These are phyloP conservation scores for Morpho deidamia DNA, from an alignment of 2,888 invertebrate species.

Conservation along the genomic window DNA sequence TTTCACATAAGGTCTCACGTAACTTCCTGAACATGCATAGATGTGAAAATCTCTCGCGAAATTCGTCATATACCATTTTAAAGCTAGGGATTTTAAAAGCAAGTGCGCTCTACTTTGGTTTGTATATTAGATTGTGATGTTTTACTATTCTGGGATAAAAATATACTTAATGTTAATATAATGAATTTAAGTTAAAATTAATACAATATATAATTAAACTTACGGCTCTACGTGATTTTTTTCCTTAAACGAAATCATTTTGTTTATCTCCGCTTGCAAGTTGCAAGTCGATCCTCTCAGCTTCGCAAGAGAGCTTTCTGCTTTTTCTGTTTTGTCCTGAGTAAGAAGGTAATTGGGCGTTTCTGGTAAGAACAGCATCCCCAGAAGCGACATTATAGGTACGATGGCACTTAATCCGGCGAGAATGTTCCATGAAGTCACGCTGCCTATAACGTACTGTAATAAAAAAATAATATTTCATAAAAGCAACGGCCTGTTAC, in stretches of 20 bases:
- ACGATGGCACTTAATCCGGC: conserved; percentile 81
- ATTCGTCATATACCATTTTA: no score
- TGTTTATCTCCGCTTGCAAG: conserved; percentile 80
- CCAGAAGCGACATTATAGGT: conserved; percentile 78
- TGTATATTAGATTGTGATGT: no score
- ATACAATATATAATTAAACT: conserved; percentile 34
- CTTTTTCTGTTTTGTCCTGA: conserved; percentile 77
- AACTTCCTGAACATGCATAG: no score
- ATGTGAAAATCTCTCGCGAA: no score
- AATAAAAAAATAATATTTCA: conserved; percentile 33
- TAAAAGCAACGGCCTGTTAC: no score
- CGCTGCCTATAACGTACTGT: conserved; percentile 80
- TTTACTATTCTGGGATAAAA: no score
- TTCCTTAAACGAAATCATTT: conserved; percentile 78
- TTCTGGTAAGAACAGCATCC: conserved; percentile 83
- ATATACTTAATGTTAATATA: neutral
- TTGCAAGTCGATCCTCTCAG: conserved; percentile 81
- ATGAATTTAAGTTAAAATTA: neutral
- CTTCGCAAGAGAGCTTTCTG: conserved; percentile 75
- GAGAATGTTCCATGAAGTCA: conserved; percentile 80
- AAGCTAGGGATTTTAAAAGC: no score
- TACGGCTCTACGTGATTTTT: conserved; percentile 80
- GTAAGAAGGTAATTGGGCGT: conserved; percentile 84
- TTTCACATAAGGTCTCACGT: no score
- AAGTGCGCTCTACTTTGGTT: no score